Evolutionary conservation across 2,888 invertebrate genomes (phyloP).

Genomic region (Polydrusus cervinus): DNA sequence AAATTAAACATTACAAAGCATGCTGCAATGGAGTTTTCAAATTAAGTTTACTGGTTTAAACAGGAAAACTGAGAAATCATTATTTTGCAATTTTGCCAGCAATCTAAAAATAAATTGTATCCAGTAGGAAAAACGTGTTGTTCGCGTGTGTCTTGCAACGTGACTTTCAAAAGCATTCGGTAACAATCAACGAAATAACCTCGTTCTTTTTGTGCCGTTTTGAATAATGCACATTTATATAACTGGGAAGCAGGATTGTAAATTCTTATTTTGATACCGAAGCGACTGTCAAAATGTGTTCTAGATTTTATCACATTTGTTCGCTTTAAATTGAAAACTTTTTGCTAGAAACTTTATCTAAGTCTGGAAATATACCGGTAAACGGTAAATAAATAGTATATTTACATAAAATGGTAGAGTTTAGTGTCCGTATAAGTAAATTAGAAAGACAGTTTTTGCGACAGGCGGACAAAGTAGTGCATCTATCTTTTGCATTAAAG

Average conservation of each 20-base stretch:
- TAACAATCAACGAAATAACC: constrained; percentile 44
- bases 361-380: no score
- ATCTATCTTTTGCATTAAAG: no score
- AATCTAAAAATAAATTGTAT: constrained; percentile 46
- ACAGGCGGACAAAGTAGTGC: no score
- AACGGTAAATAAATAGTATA: no score
- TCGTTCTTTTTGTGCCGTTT: constrained; percentile 42
- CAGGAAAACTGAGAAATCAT: constrained; percentile 47
- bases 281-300: constrained; percentile 35
- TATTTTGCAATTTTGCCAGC: constrained; percentile 43
- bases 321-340: background rate
- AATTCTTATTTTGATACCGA: constrained; percentile 26
- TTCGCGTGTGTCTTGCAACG: constrained; percentile 51
- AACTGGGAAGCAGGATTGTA: constrained; percentile 31
- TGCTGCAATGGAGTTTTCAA: constrained; percentile 4
- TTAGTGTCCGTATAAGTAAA: no score
- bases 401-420: no score
- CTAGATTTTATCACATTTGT: constrained; percentile 16
- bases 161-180: constrained; percentile 49
- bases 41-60: constrained; percentile 5
- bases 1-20: constrained; percentile 5
- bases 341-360: background rate
- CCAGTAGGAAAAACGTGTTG: constrained; percentile 44
- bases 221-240: constrained; percentile 48
- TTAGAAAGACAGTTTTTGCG: no score